Evolutionary conservation across 2,797 vertebrate genomes (phyloP).

Genomic region (Chiropotes sagulatus): DNA sequence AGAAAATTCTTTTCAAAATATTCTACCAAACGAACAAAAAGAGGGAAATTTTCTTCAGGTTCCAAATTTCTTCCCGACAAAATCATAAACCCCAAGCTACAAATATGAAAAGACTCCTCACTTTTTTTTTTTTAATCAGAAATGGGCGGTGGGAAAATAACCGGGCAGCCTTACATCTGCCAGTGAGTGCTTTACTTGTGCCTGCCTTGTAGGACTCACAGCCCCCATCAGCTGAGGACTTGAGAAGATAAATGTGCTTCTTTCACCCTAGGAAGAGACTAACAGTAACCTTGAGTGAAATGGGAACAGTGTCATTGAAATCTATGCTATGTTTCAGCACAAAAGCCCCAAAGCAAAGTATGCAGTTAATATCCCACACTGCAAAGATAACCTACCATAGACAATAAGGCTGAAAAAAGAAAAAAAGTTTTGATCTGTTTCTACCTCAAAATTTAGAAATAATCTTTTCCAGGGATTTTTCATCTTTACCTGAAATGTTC

Average conservation of each 20-base stretch:
- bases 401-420: background rate
- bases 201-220: background rate
- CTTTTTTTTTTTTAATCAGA: background rate
- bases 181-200: fast-evolving
- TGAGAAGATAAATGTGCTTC: background rate
- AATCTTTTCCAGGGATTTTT: background rate
- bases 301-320: background rate
- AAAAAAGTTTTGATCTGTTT: background rate
- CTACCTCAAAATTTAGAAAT: background rate
- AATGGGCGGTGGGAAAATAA: background rate
- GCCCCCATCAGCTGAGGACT: fast-evolving
- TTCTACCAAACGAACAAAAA: background rate
- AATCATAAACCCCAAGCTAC: background rate
- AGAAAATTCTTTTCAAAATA: background rate
- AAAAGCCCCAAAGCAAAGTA: background rate
- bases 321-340: background rate
- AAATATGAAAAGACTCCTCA: background rate
- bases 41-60: background rate
- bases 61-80: background rate
- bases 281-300: background rate
- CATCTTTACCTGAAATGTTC: constrained; percentile 86
- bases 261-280: background rate
- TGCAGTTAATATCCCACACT: background rate
- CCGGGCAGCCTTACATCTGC: background rate
- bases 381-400: background rate